phyloP scores from a whole-genome alignment of 2,113 vertebrate genomes.

The Chaetodon trifascialis region DNA sequence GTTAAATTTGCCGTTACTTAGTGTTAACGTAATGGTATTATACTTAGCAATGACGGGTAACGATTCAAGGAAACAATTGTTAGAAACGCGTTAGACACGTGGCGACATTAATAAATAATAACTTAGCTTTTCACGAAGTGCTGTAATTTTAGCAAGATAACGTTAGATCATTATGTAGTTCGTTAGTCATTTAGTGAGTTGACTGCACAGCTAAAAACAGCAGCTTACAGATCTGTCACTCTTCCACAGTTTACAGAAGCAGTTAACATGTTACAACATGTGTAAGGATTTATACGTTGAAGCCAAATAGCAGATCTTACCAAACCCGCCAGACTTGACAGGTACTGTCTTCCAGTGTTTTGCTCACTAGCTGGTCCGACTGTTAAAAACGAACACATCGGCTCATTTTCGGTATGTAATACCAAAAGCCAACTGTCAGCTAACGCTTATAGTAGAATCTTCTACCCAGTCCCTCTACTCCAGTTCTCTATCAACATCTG shows the following conservation, averaged over 20 bases:
- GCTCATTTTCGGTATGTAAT: slow-evolving; percentile 2
- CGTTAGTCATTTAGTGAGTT: not conserved
- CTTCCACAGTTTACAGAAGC: not conserved
- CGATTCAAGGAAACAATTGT: accelerated
- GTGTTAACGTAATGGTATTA: no score
- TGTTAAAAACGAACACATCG: not conserved
- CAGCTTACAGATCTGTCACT: not conserved
- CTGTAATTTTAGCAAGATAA: slow-evolving; percentile 32
- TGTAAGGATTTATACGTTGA: not conserved
- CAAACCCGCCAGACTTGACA: slow-evolving; percentile 39
- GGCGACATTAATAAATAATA: not conserved
- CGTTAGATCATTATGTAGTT: not conserved
- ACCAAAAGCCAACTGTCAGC: not conserved
- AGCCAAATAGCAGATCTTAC: slow-evolving; percentile 54
- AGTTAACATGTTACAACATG: slow-evolving; percentile 2
- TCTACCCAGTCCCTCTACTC: not conserved
- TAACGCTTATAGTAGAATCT: not conserved
- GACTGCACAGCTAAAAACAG: not conserved
- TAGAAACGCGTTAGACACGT: not conserved
- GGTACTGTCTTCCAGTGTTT: slow-evolving; percentile 14
- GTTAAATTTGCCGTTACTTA: not conserved
- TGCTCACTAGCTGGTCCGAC: not conserved
- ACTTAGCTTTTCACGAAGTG: not conserved
- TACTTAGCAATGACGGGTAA: not conserved
- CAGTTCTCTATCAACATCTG: slow-evolving; percentile 70